Evolutionary conservation across 2,113 vertebrate genomes (phyloP).

Genomic region (Bolborhynchus lineola): DNA sequence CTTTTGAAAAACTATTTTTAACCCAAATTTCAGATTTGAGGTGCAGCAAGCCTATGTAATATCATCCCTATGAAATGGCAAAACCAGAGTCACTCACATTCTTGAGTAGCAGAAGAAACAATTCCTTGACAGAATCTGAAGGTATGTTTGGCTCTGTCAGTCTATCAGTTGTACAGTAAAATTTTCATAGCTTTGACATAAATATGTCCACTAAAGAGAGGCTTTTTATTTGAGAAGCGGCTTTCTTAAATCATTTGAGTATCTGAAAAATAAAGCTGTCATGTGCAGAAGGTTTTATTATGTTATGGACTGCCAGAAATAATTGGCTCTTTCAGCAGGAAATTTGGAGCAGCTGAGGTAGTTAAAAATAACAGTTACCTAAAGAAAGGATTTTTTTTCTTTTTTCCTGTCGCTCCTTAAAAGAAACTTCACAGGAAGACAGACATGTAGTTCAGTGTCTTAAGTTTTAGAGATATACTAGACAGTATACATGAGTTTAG

Average conservation of each 20-base stretch:
- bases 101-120: not conserved
- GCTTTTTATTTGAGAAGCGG: not conserved
- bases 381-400: not conserved
- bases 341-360: slow-evolving; percentile 13
- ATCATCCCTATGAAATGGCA: not conserved
- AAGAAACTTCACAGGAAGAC: not conserved
- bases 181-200: not conserved
- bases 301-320: slow-evolving; percentile 3
- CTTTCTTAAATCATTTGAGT: not conserved
- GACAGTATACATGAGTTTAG: not conserved
- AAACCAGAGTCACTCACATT: not conserved
- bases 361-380: slow-evolving; percentile 18
- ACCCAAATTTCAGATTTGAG: not conserved
- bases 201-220: not conserved
- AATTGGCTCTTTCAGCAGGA: not conserved
- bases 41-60: not conserved
- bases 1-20: not conserved
- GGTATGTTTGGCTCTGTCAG: not conserved
- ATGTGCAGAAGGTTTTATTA: not conserved
- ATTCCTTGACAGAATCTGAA: not conserved
- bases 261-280: slow-evolving; percentile 22
- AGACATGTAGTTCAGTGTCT: not conserved
- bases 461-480: not conserved
- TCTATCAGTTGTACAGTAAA: not conserved
- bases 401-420: slow-evolving; percentile 4